Conservation (phyloP, 2,113 vertebrate species). For the Clarias macrocephalus region DNA sequence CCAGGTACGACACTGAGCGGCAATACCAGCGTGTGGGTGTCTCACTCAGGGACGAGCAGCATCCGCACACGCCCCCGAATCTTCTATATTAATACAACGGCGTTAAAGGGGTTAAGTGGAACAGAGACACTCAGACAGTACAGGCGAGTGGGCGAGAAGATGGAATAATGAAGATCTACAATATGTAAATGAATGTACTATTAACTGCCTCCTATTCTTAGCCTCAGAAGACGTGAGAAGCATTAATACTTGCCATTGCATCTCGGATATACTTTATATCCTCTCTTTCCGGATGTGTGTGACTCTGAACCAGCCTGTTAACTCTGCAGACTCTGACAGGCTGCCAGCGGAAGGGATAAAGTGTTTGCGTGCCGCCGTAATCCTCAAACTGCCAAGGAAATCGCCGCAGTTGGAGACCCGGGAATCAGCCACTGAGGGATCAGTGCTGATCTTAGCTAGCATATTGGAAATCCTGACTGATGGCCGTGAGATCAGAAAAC, state of each 20-base stretch:
- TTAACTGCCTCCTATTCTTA: background rate
- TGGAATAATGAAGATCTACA: background rate
- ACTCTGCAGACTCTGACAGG: background rate
- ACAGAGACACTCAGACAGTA: background rate
- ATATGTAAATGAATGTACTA: background rate
- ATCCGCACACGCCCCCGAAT: background rate
- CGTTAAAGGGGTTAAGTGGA: background rate
- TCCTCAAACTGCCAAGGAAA: slow-evolving; percentile 28
- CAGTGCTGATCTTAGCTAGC: background rate
- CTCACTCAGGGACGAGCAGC: background rate
- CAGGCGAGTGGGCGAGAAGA: background rate
- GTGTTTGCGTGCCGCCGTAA: background rate
- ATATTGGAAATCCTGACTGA: background rate
- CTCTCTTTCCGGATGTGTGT: background rate
- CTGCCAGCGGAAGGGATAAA: background rate
- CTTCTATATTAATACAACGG: background rate
- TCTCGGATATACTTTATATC: background rate
- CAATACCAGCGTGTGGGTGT: background rate
- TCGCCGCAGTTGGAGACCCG: background rate
- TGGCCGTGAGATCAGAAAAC: background rate
- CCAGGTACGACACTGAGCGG: background rate
- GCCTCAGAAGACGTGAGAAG: background rate
- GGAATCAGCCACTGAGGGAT: background rate
- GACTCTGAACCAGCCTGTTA: background rate
- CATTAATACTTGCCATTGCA: background rate